Percentiles rank a stretch among this genome's conserved stretches.
Conservation (phyloP, 2,797 vertebrate species). For the Varecia variegata region DNA sequence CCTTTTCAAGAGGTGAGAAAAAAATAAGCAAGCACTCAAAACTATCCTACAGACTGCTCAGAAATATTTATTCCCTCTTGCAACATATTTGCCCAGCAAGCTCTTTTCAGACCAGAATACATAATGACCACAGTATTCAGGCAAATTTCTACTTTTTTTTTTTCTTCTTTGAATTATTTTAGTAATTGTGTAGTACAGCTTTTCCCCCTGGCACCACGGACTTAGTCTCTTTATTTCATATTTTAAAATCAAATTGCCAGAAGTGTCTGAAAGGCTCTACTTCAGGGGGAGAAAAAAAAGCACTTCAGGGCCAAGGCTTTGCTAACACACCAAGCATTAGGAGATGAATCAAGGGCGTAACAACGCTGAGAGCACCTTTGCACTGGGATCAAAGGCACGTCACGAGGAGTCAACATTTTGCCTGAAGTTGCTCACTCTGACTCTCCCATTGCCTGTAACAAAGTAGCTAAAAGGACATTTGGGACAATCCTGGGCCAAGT, state of each 20-base stretch:
- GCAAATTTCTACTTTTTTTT: not conserved
- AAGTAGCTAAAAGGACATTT: slow-evolving; percentile 53
- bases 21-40: slow-evolving; percentile 23
- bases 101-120: not conserved
- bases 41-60: not conserved
- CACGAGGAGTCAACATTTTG: slow-evolving; percentile 45
- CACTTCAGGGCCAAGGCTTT: slow-evolving; percentile 39
- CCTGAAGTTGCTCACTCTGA: slow-evolving; percentile 28
- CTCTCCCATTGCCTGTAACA: slow-evolving; percentile 17
- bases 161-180: slow-evolving; percentile 21
- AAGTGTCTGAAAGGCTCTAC: slow-evolving; percentile 49
- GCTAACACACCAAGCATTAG: slow-evolving; percentile 34
- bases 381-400: slow-evolving; percentile 38
- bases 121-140: not conserved
- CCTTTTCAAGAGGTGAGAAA: not conserved
- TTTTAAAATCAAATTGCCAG: slow-evolving; percentile 64
- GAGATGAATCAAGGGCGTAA: slow-evolving; percentile 18
- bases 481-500: slow-evolving; percentile 37
- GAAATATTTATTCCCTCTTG: not conserved
- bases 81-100: slow-evolving; percentile 10
- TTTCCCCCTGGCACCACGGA: not conserved
- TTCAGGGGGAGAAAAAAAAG: not conserved
- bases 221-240: slow-evolving; percentile 45
- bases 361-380: slow-evolving; percentile 31
- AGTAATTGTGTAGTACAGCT: not conserved